phyloP scores from a whole-genome alignment of 2,113 vertebrate genomes.

The Malurus alboscapulatus region DNA sequence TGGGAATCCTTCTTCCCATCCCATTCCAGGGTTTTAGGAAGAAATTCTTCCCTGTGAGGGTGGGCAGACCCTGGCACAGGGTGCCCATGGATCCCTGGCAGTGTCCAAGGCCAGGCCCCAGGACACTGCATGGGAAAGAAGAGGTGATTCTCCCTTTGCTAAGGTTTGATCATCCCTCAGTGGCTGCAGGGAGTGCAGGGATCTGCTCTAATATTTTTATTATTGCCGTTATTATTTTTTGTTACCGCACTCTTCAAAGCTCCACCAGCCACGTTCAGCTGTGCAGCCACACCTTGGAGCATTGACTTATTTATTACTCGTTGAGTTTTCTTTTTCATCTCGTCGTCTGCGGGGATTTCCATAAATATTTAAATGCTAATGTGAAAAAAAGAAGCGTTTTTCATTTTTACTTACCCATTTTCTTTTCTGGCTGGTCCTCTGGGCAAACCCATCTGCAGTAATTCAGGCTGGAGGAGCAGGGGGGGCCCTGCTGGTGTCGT shows the following conservation, averaged over 20 bases:
- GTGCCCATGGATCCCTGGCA: neutral
- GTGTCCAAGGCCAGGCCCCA: neutral
- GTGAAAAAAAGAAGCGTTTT: neutral
- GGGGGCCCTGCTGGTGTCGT: neutral
- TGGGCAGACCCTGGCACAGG: neutral
- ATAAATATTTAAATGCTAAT: slow-evolving; percentile 58
- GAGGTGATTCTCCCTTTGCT: neutral
- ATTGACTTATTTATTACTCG: slow-evolving; percentile 30
- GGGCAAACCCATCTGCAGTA: slow-evolving; percentile 29
- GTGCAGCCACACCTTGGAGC: slow-evolving; percentile 36
- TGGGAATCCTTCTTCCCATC: neutral
- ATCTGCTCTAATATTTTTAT: neutral
- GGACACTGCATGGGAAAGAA: neutral
- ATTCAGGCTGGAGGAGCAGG: neutral
- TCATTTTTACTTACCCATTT: slow-evolving; percentile 29
- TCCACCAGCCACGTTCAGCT: neutral
- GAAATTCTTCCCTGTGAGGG: neutral
- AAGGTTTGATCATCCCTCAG: neutral
- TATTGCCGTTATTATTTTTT: neutral
- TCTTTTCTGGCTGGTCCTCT: slow-evolving; percentile 29
- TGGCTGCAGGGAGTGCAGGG: neutral
- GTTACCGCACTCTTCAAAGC: neutral
- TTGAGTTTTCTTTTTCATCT: slow-evolving; percentile 37
- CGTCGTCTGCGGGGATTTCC: slow-evolving; percentile 34
- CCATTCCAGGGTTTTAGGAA: neutral